phyloP scores from a whole-genome alignment of 2,797 vertebrate species.

The Enteromius unitaeniatus region DNA sequence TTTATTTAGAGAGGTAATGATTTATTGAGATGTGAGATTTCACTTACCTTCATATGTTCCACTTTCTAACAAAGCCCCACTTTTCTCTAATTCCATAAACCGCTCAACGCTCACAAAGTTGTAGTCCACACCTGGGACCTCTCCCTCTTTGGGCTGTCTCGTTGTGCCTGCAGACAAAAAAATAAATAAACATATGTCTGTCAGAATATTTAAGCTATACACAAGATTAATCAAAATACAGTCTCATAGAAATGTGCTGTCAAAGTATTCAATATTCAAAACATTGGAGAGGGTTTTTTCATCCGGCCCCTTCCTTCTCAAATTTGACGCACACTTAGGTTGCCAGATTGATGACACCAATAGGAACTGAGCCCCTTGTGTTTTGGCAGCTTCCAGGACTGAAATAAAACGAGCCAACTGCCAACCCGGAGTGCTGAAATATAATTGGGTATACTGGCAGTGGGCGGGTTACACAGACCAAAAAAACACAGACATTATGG shows the following conservation, averaged over 20 bases:
- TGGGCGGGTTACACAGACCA: no score
- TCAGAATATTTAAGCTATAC: neutral
- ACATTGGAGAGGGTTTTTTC: no score
- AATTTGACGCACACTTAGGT: no score
- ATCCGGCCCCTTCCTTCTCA: no score
- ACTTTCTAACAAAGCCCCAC: conserved; percentile 97
- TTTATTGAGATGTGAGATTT: neutral
- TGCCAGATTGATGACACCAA: no score
- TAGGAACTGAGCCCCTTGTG: no score
- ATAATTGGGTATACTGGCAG: no score
- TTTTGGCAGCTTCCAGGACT: no score
- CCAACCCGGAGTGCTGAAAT: no score
- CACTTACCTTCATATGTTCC: conserved; percentile 98
- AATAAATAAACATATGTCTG: neutral
- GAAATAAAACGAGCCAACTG: no score
- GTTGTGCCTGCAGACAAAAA: conserved; percentile 87
- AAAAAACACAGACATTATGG: no score
- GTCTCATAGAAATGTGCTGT: neutral
- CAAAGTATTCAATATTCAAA: neutral
- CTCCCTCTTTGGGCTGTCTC: conserved; percentile 98
- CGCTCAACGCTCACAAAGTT: conserved; percentile 99
- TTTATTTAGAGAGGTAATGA: neutral
- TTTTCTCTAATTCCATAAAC: conserved; percentile 99
- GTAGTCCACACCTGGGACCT: conserved; percentile 99
- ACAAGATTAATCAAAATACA: neutral